These are phyloP conservation scores for Candoia aspera DNA, from an alignment of 2,113 vertebrate species.

Conservation along the genomic window DNA sequence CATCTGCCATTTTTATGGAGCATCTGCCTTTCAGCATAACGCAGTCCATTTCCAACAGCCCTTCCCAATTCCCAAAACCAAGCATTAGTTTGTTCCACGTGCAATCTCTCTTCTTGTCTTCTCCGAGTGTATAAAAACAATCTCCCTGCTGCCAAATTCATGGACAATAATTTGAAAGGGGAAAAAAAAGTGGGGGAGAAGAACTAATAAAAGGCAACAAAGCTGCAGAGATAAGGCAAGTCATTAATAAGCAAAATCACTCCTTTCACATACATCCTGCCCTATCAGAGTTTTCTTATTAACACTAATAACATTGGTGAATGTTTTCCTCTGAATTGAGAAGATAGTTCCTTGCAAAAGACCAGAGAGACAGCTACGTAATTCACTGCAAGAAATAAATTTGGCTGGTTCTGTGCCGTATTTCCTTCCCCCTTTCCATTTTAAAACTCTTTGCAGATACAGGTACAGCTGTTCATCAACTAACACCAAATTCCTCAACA, in stretches of 20 bases:
- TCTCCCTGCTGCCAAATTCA: constrained; percentile 38
- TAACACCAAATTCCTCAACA: neutral
- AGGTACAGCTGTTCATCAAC: neutral
- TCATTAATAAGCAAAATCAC: constrained; percentile 68
- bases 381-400: neutral
- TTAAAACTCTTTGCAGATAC: neutral
- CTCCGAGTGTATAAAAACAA: constrained; percentile 36
- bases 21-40: too few relatives aligned
- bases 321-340: constrained; percentile 54
- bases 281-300: constrained; percentile 62
- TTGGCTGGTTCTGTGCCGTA: neutral
- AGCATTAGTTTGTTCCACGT: neutral
- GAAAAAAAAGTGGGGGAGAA: constrained; percentile 13
- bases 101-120: constrained; percentile 22
- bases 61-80: neutral
- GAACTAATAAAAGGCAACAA: constrained; percentile 30
- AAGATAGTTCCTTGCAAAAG: constrained; percentile 50
- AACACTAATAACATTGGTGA: constrained; percentile 61
- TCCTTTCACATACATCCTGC: constrained; percentile 57
- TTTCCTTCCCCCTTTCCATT: neutral
- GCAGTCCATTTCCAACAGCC: neutral
- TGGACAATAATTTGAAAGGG: constrained; percentile 42
- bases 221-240: constrained; percentile 61
- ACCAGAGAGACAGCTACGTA: neutral
- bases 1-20: too few relatives aligned